Evolutionary conservation across 2,113 vertebrate species (phyloP).

Genomic region (Lynx canadensis): DNA sequence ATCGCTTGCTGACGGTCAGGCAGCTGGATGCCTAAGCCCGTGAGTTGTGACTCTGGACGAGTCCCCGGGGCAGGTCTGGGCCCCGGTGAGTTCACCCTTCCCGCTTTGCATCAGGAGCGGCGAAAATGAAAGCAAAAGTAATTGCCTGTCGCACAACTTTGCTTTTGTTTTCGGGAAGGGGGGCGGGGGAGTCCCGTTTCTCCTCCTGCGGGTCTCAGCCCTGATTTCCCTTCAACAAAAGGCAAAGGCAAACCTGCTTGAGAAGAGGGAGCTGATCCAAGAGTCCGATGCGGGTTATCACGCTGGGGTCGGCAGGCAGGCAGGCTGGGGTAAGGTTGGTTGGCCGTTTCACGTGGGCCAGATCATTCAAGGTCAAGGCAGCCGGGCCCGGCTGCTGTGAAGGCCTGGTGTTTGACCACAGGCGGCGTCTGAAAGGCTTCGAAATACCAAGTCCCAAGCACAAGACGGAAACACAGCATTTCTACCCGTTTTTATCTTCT

Average conservation of each 20-base stretch:
- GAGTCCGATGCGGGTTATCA: not conserved
- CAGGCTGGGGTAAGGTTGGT: rapidly evolving
- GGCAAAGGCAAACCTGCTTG: not conserved
- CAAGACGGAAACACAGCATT: not conserved
- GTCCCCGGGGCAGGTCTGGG: not conserved
- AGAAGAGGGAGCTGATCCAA: not conserved
- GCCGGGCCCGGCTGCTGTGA: not conserved
- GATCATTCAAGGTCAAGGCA: not conserved
- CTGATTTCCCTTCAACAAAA: not conserved
- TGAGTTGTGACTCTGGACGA: not conserved
- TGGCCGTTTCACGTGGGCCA: not conserved
- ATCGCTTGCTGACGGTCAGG: not conserved
- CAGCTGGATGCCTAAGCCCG: not conserved
- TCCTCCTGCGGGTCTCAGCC: not conserved
- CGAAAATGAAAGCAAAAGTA: not conserved
- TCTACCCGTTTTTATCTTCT: not conserved
- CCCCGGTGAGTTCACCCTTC: not conserved
- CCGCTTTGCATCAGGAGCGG: not conserved
- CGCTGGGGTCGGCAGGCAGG: not conserved
- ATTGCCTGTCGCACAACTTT: not conserved
- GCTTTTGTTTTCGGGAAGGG: not conserved
- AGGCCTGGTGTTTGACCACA: no score
- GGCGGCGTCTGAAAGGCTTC: not conserved
- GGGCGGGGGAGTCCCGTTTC: not conserved
- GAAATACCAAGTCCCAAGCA: not conserved